Evolutionary conservation across 2,888 invertebrate genomes (phyloP).

Genomic region (Phaedon cochleariae): DNA sequence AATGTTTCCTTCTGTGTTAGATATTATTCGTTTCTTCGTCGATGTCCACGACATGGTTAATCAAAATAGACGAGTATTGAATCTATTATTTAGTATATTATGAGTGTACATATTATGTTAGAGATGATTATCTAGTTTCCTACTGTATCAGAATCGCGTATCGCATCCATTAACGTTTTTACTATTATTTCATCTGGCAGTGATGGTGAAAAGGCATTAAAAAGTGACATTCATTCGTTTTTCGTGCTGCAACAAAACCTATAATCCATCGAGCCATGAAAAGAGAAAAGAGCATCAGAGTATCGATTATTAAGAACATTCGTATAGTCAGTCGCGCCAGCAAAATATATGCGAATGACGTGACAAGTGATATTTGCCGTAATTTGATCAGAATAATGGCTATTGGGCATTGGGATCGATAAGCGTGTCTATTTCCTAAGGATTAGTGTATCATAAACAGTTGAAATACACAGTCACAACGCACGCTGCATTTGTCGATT

Average conservation of each 20-base stretch:
- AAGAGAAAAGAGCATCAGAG: background rate
- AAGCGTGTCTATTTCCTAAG: conserved; percentile 27
- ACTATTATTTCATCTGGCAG: too few relatives aligned
- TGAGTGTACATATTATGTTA: too few relatives aligned
- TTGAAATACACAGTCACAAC: conserved; percentile 28
- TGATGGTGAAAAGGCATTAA: too few relatives aligned
- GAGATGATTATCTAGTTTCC: too few relatives aligned
- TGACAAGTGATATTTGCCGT: conserved; percentile 33
- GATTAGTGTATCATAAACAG: conserved; percentile 32
- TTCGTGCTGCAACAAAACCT: background rate
- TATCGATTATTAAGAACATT: background rate
- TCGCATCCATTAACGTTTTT: too few relatives aligned
- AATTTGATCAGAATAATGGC: conserved; percentile 33
- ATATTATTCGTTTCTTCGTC: too few relatives aligned
- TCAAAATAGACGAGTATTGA: too few relatives aligned
- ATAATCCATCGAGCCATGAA: background rate
- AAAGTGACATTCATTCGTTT: too few relatives aligned
- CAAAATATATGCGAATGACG: conserved; percentile 23
- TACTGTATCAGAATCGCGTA: too few relatives aligned
- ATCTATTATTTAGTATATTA: too few relatives aligned
- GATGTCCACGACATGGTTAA: too few relatives aligned
- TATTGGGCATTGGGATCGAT: conserved; percentile 26
- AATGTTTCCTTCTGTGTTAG: too few relatives aligned
- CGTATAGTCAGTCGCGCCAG: background rate
- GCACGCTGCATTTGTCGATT: conserved; percentile 19